Conservation (phyloP, 1,140 invertebrate genomes). For the Diorhabda elongata region DNA sequence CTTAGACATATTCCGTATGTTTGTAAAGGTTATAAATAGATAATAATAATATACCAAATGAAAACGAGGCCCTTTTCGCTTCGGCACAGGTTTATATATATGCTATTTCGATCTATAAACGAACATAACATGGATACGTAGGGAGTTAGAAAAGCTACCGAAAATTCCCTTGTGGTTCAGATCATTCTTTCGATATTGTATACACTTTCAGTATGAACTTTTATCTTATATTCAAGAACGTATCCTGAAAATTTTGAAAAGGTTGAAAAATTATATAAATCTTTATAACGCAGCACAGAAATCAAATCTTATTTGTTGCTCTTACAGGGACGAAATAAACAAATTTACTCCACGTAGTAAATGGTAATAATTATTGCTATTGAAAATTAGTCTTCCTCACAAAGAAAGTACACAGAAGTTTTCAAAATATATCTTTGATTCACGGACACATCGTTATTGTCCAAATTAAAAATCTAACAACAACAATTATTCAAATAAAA, state of each 20-base stretch:
- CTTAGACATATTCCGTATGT: conserved; percentile 11
- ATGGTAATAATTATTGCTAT: too few relatives aligned
- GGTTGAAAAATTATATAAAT: too few relatives aligned
- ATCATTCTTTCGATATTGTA: conserved; percentile 33
- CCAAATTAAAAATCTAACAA: too few relatives aligned
- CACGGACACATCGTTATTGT: too few relatives aligned
- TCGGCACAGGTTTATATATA: conserved; percentile 43
- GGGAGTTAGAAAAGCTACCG: conserved; percentile 38
- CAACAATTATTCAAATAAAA: too few relatives aligned
- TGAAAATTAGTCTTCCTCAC: too few relatives aligned
- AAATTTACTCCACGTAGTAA: too few relatives aligned
- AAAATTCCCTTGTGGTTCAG: conserved; percentile 37
- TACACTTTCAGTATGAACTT: conserved; percentile 20
- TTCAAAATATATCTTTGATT: too few relatives aligned
- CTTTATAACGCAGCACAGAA: too few relatives aligned
- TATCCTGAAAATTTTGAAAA: not conserved
- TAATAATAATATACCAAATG: conserved; percentile 43
- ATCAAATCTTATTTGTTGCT: too few relatives aligned
- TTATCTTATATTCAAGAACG: conserved; percentile 6
- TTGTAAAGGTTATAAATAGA: conserved; percentile 29
- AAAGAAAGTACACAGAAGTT: too few relatives aligned
- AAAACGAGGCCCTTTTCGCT: conserved; percentile 42
- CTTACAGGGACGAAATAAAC: too few relatives aligned
- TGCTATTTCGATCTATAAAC: conserved; percentile 43
- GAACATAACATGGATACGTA: conserved; percentile 43